Base-by-base conservation (phyloP, 2,888 invertebrate species). In the Vesta saturnalis region DNA sequence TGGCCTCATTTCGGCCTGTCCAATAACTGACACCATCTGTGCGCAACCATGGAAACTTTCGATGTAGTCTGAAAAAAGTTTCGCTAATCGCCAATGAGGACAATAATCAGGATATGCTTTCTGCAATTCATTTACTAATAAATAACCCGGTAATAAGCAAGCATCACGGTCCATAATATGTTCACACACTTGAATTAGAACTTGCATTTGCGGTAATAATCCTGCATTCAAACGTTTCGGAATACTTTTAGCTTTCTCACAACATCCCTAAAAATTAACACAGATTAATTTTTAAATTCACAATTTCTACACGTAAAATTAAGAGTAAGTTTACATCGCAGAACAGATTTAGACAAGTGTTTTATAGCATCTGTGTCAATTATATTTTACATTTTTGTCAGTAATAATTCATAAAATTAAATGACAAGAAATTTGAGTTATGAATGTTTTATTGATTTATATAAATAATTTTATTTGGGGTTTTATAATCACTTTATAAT, bases 21-120 rank as follows among this genome's bases (percentile, higher is more conserved):
- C 95, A 73, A 94, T 91, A 64, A 97, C 94, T 0, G 97, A 94
- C 0, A 97, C 94, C 95, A 98, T 97, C 86, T 98, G 97, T 0
- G 97, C 97, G 69, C 95, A 93, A 12, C 93, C 91, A 72, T 95
- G 90, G 83, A 98, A 98, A 84, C 95, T 95, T 56, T 97, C 95
- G 1, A 97, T 93, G 83, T 96, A 96, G 80, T 91, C 91, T 1
- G 95, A 92, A 79, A 98, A 88, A 21, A 96, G 84, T 79, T 92
- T 90, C 30, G 96, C 93, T 52, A 98, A 85, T 87, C 94, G 93
- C 97, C 97, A 98, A 83, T 98, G 97, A 55, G 96, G 94, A 90
- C 93, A 94, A 71, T 91, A 91, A 74, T 94, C 93, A 0, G 92
- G 91, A 83, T 92, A 92, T 54, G 92, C 91, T 81, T 97, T 97